Percentiles rank a stretch among this genome's conserved stretches.
Evolutionary conservation across 1,140 invertebrate genomes (phyloP).

Genomic region (Bradysia coprophila): DNA sequence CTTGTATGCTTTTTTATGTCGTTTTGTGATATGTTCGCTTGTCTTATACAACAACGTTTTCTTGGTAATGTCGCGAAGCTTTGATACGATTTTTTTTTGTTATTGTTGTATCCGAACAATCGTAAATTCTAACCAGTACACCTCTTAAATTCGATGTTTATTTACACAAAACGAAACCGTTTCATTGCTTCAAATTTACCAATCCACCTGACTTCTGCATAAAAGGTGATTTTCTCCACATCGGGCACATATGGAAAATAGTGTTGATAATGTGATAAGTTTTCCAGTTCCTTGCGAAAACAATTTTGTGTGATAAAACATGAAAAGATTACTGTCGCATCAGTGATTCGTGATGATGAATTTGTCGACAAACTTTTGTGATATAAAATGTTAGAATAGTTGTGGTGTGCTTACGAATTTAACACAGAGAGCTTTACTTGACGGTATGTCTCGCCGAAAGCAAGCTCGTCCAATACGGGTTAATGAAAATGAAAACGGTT

Average conservation of each 20-base stretch:
- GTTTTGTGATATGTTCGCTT: background rate
- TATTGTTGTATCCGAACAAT: background rate
- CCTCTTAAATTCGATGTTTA: no score
- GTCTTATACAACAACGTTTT: background rate
- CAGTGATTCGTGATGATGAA: background rate
- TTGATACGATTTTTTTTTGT: background rate
- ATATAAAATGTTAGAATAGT: background rate
- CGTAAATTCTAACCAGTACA: no score
- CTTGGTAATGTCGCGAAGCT: background rate
- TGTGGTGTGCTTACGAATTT: background rate
- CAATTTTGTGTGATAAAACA: background rate
- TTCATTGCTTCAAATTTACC: no score
- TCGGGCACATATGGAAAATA: no score
- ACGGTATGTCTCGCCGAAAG: slow-evolving; percentile 37
- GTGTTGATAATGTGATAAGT: no score
- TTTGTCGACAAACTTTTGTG: background rate
- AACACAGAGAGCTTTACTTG: slow-evolving; percentile 6
- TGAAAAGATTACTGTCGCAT: background rate
- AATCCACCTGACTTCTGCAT: no score
- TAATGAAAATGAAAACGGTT: slow-evolving; percentile 24
- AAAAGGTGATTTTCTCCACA: no score
- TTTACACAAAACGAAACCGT: no score
- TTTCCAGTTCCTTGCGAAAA: background rate
- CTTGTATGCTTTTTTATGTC: background rate
- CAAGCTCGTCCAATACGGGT: slow-evolving; percentile 34